Evolutionary conservation across 2,888 invertebrate genomes (phyloP), one percentile per base, ranked within the genome.

Genomic region (Drosophila greeni): DNA sequence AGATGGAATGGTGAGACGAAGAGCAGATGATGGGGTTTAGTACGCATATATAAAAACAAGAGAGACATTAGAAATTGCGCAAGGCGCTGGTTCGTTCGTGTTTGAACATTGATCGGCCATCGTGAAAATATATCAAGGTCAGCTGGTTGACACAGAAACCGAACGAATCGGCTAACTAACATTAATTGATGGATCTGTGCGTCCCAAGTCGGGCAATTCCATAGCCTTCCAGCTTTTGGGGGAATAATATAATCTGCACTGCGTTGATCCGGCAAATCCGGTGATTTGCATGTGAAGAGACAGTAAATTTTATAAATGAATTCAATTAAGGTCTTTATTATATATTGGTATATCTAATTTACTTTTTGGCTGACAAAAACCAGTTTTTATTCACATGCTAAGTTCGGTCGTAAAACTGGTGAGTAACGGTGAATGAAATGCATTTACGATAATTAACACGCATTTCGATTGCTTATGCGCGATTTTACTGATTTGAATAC

Each of bases 51-150:
- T 53, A 80, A 74, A 62, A 62, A 61, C 76, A 69, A 66, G 68
- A 81, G 57, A 60, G 72, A 79, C 73, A 81, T 78, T 78, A 78
- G 84, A 83, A 83, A 81, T 79, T 79, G 51, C 79, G 78, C 72
- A 79, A 79, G 67, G 39, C 51, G 64, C 7, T 48, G 7, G 34
- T 1, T 34, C 12, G 49, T 49, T 57, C 57, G 57, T 53, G 60
- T 74, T 73, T 66, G 59, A 68, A 70, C 70, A 67, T 61, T 42
- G 67, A 53, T 70, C 53, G 66, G 68, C 79, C 73, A 74, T 82
- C 70, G 64, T 82, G 75, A 69, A 84, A 84, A 74, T 75, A 77
- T 80, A 84, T 82, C 83, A 81, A 76, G 84, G 83, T 82, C 80
- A 75, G 51, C 73, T 18, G 57, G 69, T 69, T 84, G 78, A 84